Conservation (phyloP, 2,888 invertebrate genomes). For the Tetanocera ferruginea region DNA sequence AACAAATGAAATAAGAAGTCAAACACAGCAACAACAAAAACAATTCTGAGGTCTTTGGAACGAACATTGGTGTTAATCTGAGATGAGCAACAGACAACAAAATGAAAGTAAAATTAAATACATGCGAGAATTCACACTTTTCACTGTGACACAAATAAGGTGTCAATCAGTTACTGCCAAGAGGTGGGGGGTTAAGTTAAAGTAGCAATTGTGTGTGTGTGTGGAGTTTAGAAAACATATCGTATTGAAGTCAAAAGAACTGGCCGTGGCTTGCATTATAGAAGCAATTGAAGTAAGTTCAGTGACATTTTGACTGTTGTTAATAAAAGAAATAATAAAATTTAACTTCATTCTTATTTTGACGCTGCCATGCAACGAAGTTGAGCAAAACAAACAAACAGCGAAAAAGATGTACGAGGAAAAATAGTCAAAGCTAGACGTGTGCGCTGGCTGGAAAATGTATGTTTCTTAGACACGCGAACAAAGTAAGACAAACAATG, state of each 20-base stretch:
- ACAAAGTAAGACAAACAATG: neutral
- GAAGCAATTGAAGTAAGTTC: neutral
- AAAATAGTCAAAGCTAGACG: neutral
- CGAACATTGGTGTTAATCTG: neutral
- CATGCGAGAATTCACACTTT: neutral
- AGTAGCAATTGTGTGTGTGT: neutral
- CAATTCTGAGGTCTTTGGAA: neutral
- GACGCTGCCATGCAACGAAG: neutral
- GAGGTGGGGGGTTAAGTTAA: neutral
- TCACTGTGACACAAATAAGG: neutral
- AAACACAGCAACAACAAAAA: neutral
- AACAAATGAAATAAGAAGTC: neutral
- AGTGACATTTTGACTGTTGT: neutral
- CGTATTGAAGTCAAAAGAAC: neutral
- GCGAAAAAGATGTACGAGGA: neutral
- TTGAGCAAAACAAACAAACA: neutral
- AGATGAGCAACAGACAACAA: neutral
- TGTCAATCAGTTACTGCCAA: neutral
- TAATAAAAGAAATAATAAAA: neutral
- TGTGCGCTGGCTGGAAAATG: neutral
- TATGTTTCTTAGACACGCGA: slow-evolving; percentile 18
- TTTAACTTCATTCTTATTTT: neutral
- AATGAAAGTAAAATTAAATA: neutral
- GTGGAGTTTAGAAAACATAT: neutral
- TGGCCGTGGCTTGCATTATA: neutral